Conservation (phyloP, 1,140 invertebrate genomes). For the Cryptotermes secundus region DNA sequence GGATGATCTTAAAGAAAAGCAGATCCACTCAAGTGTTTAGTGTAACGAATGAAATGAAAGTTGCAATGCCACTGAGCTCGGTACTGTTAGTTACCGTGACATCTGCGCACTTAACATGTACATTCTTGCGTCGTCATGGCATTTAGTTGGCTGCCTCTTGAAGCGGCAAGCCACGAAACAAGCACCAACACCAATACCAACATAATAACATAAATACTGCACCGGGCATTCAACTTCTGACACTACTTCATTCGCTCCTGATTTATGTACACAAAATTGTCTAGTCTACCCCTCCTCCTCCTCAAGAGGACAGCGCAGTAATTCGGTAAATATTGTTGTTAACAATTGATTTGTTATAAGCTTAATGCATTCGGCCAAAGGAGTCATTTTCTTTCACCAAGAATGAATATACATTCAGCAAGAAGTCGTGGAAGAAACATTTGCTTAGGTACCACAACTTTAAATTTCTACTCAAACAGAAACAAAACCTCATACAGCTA, state of each 20-base stretch:
- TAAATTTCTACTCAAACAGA: background rate
- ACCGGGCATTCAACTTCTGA: background rate
- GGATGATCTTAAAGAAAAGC: background rate
- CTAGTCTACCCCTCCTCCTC: background rate
- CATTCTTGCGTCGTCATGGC: background rate
- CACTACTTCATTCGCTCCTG: background rate
- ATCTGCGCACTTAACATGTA: background rate
- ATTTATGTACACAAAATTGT: slow-evolving; percentile 13
- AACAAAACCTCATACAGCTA: background rate
- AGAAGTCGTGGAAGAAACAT: background rate
- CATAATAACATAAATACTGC: slow-evolving; percentile 18
- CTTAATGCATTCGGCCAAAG: background rate
- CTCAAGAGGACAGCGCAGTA: background rate
- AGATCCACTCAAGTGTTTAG: slow-evolving; percentile 19
- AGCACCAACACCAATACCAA: background rate
- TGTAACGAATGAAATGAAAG: background rate
- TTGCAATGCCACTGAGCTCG: background rate
- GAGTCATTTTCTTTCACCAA: background rate
- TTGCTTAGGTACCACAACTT: background rate
- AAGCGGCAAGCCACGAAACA: slow-evolving; percentile 9
- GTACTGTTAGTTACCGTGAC: background rate
- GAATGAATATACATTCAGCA: background rate
- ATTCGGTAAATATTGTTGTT: slow-evolving; percentile 4
- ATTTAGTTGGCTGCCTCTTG: background rate
- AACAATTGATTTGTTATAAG: slow-evolving; percentile 5